Conservation (phyloP, 2,888 invertebrate genomes). For the Augiades crinisus region DNA sequence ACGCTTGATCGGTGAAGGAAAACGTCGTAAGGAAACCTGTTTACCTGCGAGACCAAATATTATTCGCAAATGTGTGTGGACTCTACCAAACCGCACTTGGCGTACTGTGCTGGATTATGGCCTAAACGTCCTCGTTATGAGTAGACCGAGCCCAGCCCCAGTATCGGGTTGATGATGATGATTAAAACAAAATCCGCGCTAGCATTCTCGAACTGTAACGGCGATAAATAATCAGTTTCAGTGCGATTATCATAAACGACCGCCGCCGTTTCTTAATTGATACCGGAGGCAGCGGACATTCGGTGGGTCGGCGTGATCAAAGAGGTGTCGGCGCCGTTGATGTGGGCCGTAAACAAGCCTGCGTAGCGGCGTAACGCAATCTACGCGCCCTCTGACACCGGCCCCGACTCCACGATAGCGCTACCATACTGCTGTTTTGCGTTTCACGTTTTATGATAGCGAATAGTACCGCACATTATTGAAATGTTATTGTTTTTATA, state of each 20-base stretch:
- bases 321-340: slow-evolving; percentile 58
- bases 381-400: slow-evolving; percentile 67
- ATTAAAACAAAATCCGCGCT: slow-evolving; percentile 27
- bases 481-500: neutral
- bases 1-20: too few species aligned
- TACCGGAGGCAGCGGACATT: slow-evolving; percentile 37
- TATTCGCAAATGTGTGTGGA: too few species aligned
- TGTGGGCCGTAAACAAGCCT: slow-evolving; percentile 48
- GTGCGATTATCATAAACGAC: slow-evolving; percentile 35
- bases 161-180: too few species aligned
- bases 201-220: slow-evolving; percentile 14
- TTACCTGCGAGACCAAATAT: too few species aligned
- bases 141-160: too few species aligned
- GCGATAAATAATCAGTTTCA: neutral
- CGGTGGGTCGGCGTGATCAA: slow-evolving; percentile 55
- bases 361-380: slow-evolving; percentile 53
- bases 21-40: too few species aligned
- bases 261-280: slow-evolving; percentile 45
- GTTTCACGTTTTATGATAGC: slow-evolving; percentile 35
- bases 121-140: too few species aligned
- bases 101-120: too few species aligned
- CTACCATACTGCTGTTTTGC: slow-evolving; percentile 32
- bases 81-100: too few species aligned
- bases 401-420: slow-evolving; percentile 40
- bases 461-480: slow-evolving; percentile 7